Conservation (phyloP, 2,113 vertebrate species). For the Tyrannus savana region DNA sequence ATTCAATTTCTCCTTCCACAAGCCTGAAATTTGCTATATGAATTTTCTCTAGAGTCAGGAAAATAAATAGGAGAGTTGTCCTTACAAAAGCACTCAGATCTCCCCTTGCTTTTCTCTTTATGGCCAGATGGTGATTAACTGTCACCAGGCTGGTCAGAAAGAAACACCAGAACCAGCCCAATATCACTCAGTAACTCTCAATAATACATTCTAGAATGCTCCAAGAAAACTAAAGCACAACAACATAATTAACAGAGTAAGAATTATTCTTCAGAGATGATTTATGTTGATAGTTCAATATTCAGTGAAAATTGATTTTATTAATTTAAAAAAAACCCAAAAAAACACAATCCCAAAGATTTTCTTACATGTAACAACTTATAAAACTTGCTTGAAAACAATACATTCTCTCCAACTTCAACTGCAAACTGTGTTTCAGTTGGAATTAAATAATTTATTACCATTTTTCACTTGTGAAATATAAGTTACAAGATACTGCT, state of each 20-base stretch:
- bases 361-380: background rate
- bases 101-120: background rate
- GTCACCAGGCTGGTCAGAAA: background rate
- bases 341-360: background rate
- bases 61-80: background rate
- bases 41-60: background rate
- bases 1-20: background rate
- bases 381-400: background rate
- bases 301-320: background rate
- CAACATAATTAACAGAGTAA: background rate
- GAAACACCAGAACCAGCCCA: background rate
- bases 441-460: constrained; percentile 28
- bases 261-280: background rate
- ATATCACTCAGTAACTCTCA: background rate
- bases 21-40: background rate
- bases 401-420: background rate
- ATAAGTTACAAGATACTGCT: background rate
- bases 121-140: background rate
- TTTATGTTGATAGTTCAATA: background rate
- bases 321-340: background rate
- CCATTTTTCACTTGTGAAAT: background rate
- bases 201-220: background rate
- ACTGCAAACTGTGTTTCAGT: background rate
- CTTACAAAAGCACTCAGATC: background rate
- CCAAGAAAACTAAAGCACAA: background rate